Conservation (phyloP, 2,797 vertebrate species). For the Tapirus indicus region DNA sequence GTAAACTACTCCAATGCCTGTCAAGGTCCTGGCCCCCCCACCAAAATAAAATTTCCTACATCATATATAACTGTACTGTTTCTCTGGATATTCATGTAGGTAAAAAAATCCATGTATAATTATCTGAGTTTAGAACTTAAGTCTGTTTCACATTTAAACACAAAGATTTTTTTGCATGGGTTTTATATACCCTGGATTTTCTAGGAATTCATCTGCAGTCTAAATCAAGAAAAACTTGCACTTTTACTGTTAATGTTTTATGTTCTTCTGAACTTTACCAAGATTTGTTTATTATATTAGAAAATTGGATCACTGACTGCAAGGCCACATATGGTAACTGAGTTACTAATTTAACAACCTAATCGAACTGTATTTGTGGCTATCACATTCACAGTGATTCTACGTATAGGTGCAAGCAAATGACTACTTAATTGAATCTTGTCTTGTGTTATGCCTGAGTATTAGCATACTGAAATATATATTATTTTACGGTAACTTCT, state of each 20-base stretch:
- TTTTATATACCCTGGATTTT: not conserved
- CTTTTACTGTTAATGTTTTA: not conserved
- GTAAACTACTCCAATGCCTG: not conserved
- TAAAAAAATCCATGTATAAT: not conserved
- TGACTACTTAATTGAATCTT: not conserved
- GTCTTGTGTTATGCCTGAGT: not conserved
- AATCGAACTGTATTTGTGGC: not conserved
- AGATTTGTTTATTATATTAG: not conserved
- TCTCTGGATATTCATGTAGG: not conserved
- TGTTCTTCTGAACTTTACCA: not conserved
- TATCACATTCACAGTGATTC: not conserved
- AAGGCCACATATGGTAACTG: not conserved
- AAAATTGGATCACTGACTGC: not conserved
- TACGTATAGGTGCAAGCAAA: not conserved
- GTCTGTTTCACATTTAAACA: slow-evolving; percentile 21
- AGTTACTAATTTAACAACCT: not conserved
- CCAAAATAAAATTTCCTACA: not conserved
- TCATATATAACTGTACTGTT: not conserved
- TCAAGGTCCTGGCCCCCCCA: not conserved
- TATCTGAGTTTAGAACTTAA: not conserved
- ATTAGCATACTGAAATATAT: not conserved
- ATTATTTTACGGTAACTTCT: not conserved
- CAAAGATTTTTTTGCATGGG: not conserved
- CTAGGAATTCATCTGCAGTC: not conserved
- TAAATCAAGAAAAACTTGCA: slow-evolving; percentile 8